Evolutionary conservation across 2,888 invertebrate species (phyloP).

Genomic region (Aspidiotus destructor): DNA sequence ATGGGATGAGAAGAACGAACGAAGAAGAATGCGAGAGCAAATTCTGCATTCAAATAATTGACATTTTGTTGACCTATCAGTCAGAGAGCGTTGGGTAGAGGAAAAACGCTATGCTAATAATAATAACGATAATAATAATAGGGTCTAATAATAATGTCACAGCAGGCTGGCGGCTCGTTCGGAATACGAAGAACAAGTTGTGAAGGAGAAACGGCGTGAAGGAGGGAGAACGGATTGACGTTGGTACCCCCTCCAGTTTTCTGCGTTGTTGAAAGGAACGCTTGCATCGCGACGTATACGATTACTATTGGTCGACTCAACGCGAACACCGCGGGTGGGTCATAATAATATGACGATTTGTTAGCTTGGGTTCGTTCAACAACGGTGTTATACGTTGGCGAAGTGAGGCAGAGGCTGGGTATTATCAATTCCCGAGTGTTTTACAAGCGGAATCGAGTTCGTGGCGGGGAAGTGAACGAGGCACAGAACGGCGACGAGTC

Average conservation of each 20-base stretch:
- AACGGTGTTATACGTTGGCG: constrained; percentile 9
- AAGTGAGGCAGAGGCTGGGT: constrained; percentile 19
- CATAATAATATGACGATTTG: constrained; percentile 24
- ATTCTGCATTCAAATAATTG: too few relatives aligned
- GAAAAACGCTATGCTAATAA: too few relatives aligned
- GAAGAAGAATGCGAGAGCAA: too few relatives aligned
- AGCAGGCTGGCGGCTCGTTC: too few relatives aligned
- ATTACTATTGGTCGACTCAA: constrained; percentile 19
- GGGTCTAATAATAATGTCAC: too few relatives aligned
- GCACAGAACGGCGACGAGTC: too few relatives aligned
- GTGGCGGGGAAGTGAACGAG: neutral
- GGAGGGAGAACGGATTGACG: constrained; percentile 14
- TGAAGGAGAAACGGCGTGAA: constrained; percentile 18
- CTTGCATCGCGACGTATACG: constrained; percentile 8
- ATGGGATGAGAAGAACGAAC: too few relatives aligned
- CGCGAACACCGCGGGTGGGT: constrained; percentile 17
- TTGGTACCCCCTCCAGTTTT: constrained; percentile 2
- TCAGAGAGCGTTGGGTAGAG: too few relatives aligned
- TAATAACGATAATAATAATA: too few relatives aligned
- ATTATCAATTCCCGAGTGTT: constrained; percentile 17
- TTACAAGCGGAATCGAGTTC: neutral
- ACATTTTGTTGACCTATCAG: too few relatives aligned
- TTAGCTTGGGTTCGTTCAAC: constrained; percentile 17
- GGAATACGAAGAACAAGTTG: too few relatives aligned
- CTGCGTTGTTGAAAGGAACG: constrained; percentile 5